Conservation (phyloP, 2,888 invertebrate genomes). For the Plebejus anna region DNA sequence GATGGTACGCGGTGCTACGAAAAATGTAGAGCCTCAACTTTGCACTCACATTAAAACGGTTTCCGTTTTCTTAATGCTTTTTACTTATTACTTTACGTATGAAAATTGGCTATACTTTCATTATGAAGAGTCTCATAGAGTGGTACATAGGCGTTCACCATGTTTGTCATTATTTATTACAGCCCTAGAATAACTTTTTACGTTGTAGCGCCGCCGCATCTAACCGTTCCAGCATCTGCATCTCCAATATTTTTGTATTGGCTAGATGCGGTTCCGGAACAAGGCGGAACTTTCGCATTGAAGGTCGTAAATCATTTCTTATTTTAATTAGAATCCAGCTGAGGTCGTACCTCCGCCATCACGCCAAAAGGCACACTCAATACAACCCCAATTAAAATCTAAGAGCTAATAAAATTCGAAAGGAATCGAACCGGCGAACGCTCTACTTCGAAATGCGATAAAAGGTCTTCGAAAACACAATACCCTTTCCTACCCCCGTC, state of each 20-base stretch:
- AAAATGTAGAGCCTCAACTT: background rate
- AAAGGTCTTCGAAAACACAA: slow-evolving; percentile 79
- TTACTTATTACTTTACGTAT: background rate
- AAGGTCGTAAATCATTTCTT: slow-evolving; percentile 27
- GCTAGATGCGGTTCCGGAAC: background rate
- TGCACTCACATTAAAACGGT: background rate
- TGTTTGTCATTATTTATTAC: background rate
- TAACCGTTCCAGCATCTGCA: background rate
- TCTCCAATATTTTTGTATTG: slow-evolving; percentile 20
- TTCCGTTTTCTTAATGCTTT: background rate
- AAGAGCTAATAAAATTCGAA: slow-evolving; percentile 73
- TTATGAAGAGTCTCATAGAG: too few species aligned
- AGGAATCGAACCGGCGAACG: slow-evolving; percentile 71
- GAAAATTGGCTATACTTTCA: too few species aligned
- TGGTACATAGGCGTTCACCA: too few species aligned
- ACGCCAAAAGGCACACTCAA: slow-evolving; percentile 48
- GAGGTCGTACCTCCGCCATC: slow-evolving; percentile 33
- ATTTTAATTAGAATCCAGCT: slow-evolving; percentile 30
- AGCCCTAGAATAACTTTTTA: background rate
- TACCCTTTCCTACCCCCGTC: slow-evolving; percentile 62
- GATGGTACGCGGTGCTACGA: background rate
- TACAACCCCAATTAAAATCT: slow-evolving; percentile 71
- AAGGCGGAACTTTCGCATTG: slow-evolving; percentile 16
- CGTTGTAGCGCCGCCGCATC: background rate
- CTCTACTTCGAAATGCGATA: slow-evolving; percentile 71